Percentiles rank a stretch among this genome's conserved stretches.
Conservation (phyloP, 2,888 invertebrate species). For the Hypena proboscidalis region DNA sequence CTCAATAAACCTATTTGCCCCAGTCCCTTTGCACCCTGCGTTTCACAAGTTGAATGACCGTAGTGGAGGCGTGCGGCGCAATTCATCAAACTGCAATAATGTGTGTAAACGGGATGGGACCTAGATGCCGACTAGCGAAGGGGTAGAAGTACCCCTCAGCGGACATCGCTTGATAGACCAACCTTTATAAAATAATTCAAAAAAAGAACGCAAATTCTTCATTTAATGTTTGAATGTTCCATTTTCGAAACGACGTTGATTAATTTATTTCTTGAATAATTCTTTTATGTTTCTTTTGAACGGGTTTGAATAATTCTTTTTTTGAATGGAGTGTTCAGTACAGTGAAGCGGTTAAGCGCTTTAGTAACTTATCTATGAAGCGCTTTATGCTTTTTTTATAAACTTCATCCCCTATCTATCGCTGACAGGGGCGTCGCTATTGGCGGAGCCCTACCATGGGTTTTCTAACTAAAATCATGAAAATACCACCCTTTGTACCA, state of each 20-base stretch:
- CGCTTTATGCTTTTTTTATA: constrained; percentile 63
- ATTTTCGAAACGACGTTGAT: neutral
- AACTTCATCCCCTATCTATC: constrained; percentile 74
- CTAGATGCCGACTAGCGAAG: constrained; percentile 66
- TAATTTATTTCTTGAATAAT: constrained; percentile 3
- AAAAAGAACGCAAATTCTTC: neutral
- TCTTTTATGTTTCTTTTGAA: neutral
- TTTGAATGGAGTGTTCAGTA: neutral
- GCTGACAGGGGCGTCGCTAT: constrained; percentile 60
- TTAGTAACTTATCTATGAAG: constrained; percentile 62
- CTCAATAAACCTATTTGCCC: constrained; percentile 14
- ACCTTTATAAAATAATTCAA: constrained; percentile 2
- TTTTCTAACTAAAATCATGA: constrained; percentile 71
- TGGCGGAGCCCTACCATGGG: constrained; percentile 63
- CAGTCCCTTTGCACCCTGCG: constrained; percentile 20
- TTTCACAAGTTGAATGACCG: constrained; percentile 70
- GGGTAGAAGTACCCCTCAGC: constrained; percentile 57
- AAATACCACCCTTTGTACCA: constrained; percentile 73
- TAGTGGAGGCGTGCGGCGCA: constrained; percentile 56
- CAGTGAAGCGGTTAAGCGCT: constrained; percentile 22
- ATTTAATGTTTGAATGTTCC: neutral
- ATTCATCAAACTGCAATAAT: constrained; percentile 79
- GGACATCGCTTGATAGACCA: constrained; percentile 60
- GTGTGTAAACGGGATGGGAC: constrained; percentile 72
- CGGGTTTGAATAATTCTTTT: neutral